Conservation (phyloP, 2,888 invertebrate genomes). For the Palloptera scutellata region DNA sequence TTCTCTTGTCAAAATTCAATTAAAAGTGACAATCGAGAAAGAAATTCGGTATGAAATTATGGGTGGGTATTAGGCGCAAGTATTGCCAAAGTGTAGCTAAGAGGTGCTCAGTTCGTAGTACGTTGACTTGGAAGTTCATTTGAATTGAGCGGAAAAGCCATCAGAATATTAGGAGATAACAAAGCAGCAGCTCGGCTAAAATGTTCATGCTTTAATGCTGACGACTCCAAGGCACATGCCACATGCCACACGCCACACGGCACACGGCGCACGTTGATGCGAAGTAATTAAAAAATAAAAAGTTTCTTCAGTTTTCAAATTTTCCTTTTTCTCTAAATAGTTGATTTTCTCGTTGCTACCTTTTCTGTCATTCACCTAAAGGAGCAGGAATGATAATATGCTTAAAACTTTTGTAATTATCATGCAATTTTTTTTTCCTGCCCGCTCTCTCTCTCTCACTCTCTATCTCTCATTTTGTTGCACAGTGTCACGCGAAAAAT, state of each 20-base stretch:
- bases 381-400: background rate
- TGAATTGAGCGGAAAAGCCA: background rate
- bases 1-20: no score
- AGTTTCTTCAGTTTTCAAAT: background rate
- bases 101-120: no score
- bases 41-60: no score
- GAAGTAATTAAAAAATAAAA: conserved; percentile 2
- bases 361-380: background rate
- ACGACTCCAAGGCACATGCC: no score
- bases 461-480: background rate
- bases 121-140: no score
- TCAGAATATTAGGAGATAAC: background rate
- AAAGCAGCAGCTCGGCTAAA: background rate
- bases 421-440: background rate
- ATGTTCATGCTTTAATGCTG: background rate
- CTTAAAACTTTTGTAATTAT: background rate
- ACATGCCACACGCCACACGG: no score
- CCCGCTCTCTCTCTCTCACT: background rate
- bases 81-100: no score
- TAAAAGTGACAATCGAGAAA: no score
- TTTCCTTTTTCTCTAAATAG: background rate
- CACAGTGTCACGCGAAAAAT: background rate
- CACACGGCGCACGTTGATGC: background rate
- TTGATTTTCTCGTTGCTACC: conserved; percentile 1
- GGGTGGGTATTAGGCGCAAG: no score